These are phyloP conservation scores for Nothura maculosa DNA, from an alignment of 2,797 vertebrate genomes.

Conservation along the genomic window DNA sequence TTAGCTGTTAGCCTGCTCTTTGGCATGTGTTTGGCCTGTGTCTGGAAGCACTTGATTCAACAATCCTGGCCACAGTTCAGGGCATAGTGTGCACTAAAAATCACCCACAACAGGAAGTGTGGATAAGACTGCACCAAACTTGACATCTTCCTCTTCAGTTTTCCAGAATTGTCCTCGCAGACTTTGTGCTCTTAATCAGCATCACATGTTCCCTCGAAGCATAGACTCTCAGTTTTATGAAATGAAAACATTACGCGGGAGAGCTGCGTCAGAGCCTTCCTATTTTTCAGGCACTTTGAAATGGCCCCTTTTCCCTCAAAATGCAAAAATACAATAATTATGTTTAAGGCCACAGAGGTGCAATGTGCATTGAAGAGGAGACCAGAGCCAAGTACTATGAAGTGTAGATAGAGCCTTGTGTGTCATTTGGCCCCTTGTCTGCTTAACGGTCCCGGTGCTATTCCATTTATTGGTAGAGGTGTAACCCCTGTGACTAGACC, in stretches of 20 bases:
- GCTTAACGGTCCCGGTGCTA: neutral
- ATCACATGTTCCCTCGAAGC: accelerated
- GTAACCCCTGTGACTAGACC: neutral
- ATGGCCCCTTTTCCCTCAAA: accelerated
- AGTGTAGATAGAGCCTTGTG: neutral
- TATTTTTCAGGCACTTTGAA: neutral
- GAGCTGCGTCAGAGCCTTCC: neutral
- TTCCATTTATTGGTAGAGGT: neutral
- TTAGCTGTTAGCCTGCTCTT: neutral
- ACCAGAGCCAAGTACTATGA: neutral
- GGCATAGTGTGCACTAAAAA: neutral
- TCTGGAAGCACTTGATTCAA: neutral
- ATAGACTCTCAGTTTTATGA: neutral
- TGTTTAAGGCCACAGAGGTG: neutral
- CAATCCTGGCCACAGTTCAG: neutral
- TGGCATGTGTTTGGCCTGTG: neutral
- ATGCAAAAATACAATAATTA: neutral
- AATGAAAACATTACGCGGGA: neutral
- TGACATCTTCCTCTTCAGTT: neutral
- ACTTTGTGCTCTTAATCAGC: neutral
- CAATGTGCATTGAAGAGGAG: neutral
- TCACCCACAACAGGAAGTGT: neutral
- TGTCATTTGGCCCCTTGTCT: neutral
- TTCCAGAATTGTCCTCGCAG: neutral
- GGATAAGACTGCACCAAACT: accelerated